Evolutionary conservation across 2,113 vertebrate species (phyloP).

Genomic region (Lasiurus borealis): DNA sequence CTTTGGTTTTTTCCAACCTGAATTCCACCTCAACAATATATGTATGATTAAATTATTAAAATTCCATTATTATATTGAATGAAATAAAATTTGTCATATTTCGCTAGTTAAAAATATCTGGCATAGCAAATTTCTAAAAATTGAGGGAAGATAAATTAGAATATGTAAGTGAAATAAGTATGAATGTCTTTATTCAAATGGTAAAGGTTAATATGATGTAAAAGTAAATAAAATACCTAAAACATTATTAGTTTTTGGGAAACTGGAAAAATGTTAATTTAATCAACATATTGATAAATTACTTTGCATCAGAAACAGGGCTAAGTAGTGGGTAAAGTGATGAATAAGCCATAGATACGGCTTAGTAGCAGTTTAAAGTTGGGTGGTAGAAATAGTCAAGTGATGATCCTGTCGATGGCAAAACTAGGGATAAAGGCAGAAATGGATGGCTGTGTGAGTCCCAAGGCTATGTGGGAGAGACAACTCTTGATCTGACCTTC

Average conservation of each 20-base stretch:
- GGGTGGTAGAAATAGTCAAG: not conserved
- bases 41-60: not conserved
- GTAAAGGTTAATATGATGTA: not conserved
- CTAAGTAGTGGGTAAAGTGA: not conserved
- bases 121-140: not conserved
- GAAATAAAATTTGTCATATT: not conserved
- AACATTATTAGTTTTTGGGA: not conserved
- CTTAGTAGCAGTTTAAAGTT: not conserved
- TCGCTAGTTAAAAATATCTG: conserved; percentile 36
- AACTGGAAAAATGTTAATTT: conserved; percentile 20
- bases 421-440: not conserved
- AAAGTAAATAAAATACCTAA: conserved; percentile 10
- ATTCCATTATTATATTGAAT: not conserved
- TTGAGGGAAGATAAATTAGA: not conserved
- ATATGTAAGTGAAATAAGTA: not conserved
- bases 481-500: not conserved
- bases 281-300: not conserved
- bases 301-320: not conserved
- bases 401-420: not conserved
- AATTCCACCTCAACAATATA: not conserved
- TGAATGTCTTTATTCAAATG: conserved; percentile 7
- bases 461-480: not conserved
- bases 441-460: not conserved
- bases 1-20: not conserved
- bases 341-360: not conserved